phyloP scores from a whole-genome alignment of 2,113 vertebrate species.

The Ictalurus furcatus region DNA sequence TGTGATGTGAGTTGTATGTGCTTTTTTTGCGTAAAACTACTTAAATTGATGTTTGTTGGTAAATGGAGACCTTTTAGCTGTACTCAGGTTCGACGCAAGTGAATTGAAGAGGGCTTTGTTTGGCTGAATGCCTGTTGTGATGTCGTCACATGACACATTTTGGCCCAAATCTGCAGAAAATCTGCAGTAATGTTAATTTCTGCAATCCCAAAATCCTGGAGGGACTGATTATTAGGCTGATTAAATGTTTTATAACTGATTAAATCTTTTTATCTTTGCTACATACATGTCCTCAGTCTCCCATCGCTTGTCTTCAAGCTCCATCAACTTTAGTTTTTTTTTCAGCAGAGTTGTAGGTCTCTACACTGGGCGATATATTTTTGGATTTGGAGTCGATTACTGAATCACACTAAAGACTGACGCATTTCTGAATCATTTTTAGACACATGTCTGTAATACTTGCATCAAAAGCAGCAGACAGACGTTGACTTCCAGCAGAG shows the following conservation, averaged over 20 bases:
- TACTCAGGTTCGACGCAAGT: neutral
- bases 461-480: neutral
- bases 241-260: neutral
- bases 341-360: neutral
- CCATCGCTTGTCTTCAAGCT: neutral
- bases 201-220: too few relatives aligned
- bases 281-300: neutral
- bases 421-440: slow-evolving; percentile 11
- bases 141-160: too few relatives aligned
- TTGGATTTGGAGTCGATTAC: neutral
- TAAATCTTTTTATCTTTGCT: neutral
- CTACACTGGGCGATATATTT: neutral
- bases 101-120: too few relatives aligned
- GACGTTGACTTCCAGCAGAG: neutral
- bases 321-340: neutral
- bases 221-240: neutral
- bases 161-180: too few relatives aligned
- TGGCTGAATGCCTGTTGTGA: too few relatives aligned
- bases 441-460: neutral
- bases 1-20: too few relatives aligned
- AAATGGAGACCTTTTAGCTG: too few relatives aligned
- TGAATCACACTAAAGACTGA: neutral
- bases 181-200: too few relatives aligned
- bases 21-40: too few relatives aligned
- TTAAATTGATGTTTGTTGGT: too few relatives aligned